Percentiles rank a stretch among this genome's conserved stretches.
Evolutionary conservation across 2,888 invertebrate genomes (phyloP).

Genomic region (Synanthedon formicaeformis): DNA sequence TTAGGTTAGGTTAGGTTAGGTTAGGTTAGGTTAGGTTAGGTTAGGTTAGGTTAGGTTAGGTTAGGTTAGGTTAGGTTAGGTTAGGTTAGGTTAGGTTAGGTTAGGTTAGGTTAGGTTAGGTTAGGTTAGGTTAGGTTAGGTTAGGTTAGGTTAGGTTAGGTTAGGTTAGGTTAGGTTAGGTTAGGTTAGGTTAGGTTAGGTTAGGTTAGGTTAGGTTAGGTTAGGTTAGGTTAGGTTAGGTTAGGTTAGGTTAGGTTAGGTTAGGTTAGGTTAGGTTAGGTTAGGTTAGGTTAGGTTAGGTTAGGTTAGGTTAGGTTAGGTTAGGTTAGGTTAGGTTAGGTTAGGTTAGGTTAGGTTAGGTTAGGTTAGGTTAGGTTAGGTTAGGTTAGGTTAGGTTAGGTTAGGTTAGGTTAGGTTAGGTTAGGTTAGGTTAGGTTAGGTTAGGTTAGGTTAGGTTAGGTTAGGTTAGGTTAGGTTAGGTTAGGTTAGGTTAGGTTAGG

Average conservation of each 20-base stretch:
- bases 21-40: not conserved
- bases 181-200: slow-evolving; percentile 1
- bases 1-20: not conserved
- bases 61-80: not conserved
- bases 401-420: slow-evolving; percentile 4
- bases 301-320: not conserved
- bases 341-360: not conserved
- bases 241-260: not conserved
- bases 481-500: slow-evolving; percentile 7
- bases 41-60: not conserved
- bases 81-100: not conserved
- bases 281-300: slow-evolving; percentile 1
- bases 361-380: slow-evolving; percentile 4
- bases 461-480: slow-evolving; percentile 8
- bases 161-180: slow-evolving; percentile 1
- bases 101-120: slow-evolving; percentile 1
- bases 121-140: not conserved
- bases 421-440: slow-evolving; percentile 1
- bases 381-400: slow-evolving; percentile 4
- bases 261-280: slow-evolving; percentile 1
- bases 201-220: slow-evolving; percentile 1
- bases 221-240: slow-evolving; percentile 1
- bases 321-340: slow-evolving; percentile 1
- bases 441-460: slow-evolving; percentile 4
- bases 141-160: not conserved